phyloP scores from a whole-genome alignment of 2,113 vertebrate species.

The Stercorarius parasiticus region DNA sequence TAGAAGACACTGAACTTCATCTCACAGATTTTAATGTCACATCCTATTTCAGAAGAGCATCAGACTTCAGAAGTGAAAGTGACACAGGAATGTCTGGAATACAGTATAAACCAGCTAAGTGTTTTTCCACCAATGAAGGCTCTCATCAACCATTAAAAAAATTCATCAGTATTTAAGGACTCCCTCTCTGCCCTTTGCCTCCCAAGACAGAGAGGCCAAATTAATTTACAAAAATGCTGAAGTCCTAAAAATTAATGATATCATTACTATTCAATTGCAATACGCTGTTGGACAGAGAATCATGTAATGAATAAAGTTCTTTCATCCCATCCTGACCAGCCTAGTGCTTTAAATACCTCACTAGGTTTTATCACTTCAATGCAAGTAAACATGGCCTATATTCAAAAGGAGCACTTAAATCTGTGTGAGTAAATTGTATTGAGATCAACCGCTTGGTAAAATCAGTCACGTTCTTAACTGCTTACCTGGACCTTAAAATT shows the following conservation, averaged over 20 bases:
- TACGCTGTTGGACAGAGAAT: not conserved
- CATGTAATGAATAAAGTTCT: constrained; percentile 1
- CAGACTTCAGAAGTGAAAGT: constrained; percentile 25
- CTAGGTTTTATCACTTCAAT: not conserved
- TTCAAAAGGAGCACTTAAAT: not conserved
- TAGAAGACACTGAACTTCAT: constrained; percentile 38
- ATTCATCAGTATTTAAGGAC: constrained; percentile 51
- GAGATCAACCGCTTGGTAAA: not conserved
- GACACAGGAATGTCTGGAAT: constrained; percentile 2
- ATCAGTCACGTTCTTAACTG: not conserved
- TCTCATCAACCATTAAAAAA: constrained; percentile 41
- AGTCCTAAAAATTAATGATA: constrained; percentile 58
- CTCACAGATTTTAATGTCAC: constrained; percentile 23
- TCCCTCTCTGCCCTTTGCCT: constrained; percentile 50
- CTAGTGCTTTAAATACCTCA: not conserved
- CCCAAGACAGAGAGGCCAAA: constrained; percentile 43
- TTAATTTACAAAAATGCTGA: constrained; percentile 64
- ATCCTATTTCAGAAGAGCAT: constrained; percentile 25
- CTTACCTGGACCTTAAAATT: not conserved
- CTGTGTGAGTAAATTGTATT: not conserved
- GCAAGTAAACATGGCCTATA: not conserved
- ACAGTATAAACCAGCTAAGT: constrained; percentile 36
- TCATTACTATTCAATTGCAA: constrained; percentile 52
- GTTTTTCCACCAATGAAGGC: constrained; percentile 4
- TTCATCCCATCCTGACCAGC: not conserved